Evolutionary conservation across 2,888 invertebrate genomes (phyloP), one percentile per base, ranked within the genome.

Genomic region (Drosophila infuscata): DNA sequence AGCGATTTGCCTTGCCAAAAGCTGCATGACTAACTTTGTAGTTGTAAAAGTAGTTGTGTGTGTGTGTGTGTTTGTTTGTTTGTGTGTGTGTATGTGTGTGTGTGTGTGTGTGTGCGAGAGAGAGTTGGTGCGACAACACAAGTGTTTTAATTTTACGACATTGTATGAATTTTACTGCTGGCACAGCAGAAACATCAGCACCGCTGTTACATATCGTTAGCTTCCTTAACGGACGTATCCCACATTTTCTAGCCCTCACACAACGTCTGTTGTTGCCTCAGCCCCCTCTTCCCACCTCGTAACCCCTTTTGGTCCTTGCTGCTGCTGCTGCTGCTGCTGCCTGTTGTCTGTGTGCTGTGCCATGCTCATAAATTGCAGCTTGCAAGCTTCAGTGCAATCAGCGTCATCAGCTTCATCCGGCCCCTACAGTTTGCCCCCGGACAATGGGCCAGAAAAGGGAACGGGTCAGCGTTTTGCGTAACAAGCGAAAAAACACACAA

Each of bases 111-210:
- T 70, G 57, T 65, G 38, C 41, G 53, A 68, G 48, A 70, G 71
- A 59, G 59, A 61, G 71, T 65, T 81, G 70, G 76, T 74, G 79
- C 76, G 80, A 81, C 84, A 90, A 82, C 88, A 91, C 84, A 90
- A 91, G 90, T 91, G 91, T 91, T 91, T 91, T 91, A 91, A 91
- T 91, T 91, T 91, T 88, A 91, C 91, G 91, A 91, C 91, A 91
- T 91, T 91, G 91, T 90, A 90, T 91, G 91, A 91, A 91, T 90
- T 91, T 91, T 91, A 91, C 89, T 87, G 90, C 91, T 86, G 89
- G 88, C 89, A 85, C 90, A 83, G 90, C 90, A 87, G 84, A 89
- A 85, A 85, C 81, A 81, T 86, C 82, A 86, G 81, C 81, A 81
- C 82, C 79, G 84, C 79, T 81, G 83, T 79, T 87, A 83, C 85